Evolutionary conservation across 2,888 invertebrate genomes (phyloP), one percentile per base, ranked within the genome.

Genomic region (Opisthograptis luteolata): DNA sequence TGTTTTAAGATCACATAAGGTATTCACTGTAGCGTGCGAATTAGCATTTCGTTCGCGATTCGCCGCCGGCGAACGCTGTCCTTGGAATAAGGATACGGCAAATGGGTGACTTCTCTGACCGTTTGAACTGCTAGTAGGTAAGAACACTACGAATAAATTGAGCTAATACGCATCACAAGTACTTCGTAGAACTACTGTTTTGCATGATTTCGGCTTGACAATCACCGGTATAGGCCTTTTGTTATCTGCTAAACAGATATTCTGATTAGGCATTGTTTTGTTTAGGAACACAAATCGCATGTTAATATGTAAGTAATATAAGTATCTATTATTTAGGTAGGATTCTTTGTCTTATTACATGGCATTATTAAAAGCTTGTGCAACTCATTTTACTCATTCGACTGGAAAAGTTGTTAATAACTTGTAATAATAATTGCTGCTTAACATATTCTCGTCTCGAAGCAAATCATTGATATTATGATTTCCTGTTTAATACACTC

Each of bases 21-120:
- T 86, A 88, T 87, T 87, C 88, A 82, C 72, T 69, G 77, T 78
- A 78, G 80, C 76, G 62, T 72, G 72, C 75, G 76, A 81, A 87
- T 87, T 87, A 87, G 80, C 87, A 88, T 88, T 87, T 82, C 68
- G 79, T 77, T 76, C 79, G 76, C 79, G 77, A 81, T 76, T 76
- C 75, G 74, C 66, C 70, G 70, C 58, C 71, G 60, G 66, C 57
- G 40, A 63, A 66, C 73, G 58, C 64, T 76, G 88, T 84, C 89
- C 88, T 88, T 89, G 87, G 81, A 81, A 86, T 87, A 82, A 87
- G 87, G 87, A 88, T 87, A 83, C 85, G 63, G 72, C 75, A 73
- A 83, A 79, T 76, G 69, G 70, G 64, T 65, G 76, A 73, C 71
- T 80, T 81, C 81, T 79, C 75, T 74, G 73, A 60, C 70, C 70